These are phyloP conservation scores for Cepphus grylle DNA, from an alignment of 2,113 vertebrate genomes.

Conservation along the genomic window DNA sequence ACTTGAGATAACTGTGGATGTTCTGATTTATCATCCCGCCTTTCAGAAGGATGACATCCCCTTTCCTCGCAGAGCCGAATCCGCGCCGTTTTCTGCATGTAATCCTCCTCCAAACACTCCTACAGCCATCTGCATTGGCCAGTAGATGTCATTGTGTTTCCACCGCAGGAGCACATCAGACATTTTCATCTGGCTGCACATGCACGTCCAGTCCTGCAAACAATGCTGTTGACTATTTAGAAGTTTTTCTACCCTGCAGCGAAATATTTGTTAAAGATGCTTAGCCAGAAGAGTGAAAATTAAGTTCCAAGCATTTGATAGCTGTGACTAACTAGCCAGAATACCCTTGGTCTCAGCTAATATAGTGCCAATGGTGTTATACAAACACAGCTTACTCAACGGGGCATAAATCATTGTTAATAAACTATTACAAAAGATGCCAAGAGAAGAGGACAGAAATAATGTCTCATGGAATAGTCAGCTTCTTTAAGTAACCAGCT, in stretches of 20 bases:
- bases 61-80: neutral
- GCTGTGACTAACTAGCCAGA: constrained; percentile 28
- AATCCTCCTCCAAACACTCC: neutral
- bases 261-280: constrained; percentile 39
- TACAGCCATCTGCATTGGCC: neutral
- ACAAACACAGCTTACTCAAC: constrained; percentile 54
- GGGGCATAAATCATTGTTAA: constrained; percentile 41
- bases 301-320: constrained; percentile 36
- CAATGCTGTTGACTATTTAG: constrained; percentile 42
- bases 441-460: constrained; percentile 23
- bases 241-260: constrained; percentile 21
- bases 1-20: neutral
- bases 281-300: constrained; percentile 46
- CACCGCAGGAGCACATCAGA: neutral
- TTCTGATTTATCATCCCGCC: neutral
- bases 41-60: neutral
- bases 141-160: constrained; percentile 63
- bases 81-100: neutral
- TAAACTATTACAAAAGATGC: constrained; percentile 32
- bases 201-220: constrained; percentile 2
- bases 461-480: neutral
- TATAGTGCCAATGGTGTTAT: constrained; percentile 7
- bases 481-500: constrained; percentile 10
- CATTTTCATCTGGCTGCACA: constrained; percentile 48
- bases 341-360: constrained; percentile 10